Conservation (phyloP, 1,140 invertebrate species). For the Cotesia glomerata region DNA sequence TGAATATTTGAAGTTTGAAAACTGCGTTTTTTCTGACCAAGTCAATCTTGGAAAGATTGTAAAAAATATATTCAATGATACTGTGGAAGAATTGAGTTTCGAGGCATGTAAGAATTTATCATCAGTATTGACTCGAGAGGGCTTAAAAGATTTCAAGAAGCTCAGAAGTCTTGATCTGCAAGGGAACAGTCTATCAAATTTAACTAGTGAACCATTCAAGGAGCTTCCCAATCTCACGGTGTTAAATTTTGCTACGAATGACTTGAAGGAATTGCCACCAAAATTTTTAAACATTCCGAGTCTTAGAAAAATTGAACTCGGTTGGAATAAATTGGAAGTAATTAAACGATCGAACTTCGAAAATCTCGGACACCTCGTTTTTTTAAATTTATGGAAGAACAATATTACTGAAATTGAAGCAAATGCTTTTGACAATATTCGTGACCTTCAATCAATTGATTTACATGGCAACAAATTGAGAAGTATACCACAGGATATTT, state of each 20-base stretch:
- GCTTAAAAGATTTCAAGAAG: slow-evolving; percentile 64
- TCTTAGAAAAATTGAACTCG: slow-evolving; percentile 68
- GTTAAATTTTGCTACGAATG: slow-evolving; percentile 68
- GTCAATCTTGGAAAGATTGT: slow-evolving; percentile 42
- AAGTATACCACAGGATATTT: slow-evolving; percentile 65
- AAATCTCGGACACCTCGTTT: slow-evolving; percentile 65
- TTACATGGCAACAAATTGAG: slow-evolving; percentile 68
- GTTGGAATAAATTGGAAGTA: slow-evolving; percentile 66
- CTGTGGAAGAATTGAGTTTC: slow-evolving; percentile 59
- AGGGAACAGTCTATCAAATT: slow-evolving; percentile 61
- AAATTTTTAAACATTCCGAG: slow-evolving; percentile 62
- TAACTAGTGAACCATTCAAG: slow-evolving; percentile 67
- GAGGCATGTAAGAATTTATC: slow-evolving; percentile 61
- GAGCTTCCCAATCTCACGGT: slow-evolving; percentile 66
- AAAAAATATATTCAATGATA: slow-evolving; percentile 52
- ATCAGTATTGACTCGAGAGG: slow-evolving; percentile 59
- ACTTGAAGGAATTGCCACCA: slow-evolving; percentile 64
- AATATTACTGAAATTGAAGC: slow-evolving; percentile 67
- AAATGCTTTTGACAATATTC: slow-evolving; percentile 67
- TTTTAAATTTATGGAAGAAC: slow-evolving; percentile 71
- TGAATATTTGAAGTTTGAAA: slow-evolving; percentile 30
- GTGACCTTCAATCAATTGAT: slow-evolving; percentile 67
- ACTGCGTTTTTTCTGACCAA: slow-evolving; percentile 46
- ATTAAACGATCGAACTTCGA: slow-evolving; percentile 68
- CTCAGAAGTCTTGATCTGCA: slow-evolving; percentile 60